Evolutionary conservation across 1,140 invertebrate genomes (phyloP), one percentile per base, ranked within the genome.

Genomic region (Orchestia grillus): DNA sequence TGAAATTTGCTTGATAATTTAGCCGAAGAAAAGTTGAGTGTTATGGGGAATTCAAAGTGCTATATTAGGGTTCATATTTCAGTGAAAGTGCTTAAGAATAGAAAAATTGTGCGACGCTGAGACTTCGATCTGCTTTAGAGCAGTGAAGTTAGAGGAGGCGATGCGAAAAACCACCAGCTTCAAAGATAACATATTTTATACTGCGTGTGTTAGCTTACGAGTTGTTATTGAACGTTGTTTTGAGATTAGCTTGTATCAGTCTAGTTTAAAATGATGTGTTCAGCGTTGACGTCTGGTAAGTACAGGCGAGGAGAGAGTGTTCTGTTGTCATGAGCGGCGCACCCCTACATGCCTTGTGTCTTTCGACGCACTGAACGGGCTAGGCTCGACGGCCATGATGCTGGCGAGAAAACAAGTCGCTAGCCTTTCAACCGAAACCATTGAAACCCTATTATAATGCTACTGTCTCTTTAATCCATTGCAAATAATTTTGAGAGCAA

Each of bases 81-180:
- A 45, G 92, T 94, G 92, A 94, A 94, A 94, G 92, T 94, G 92
- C 41, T 45, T n/a, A 11, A 47, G 44, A 94, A 94, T 94, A 44
- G 44, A 44, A 94, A 94, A 94, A 94, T 94, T 19, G 44, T 94
- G 92, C 92, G 44, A 94, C 92, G 44, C 92, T 47, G 92, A 45
- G 92, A 19, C 92, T 94, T 94, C 92, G 92, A 94, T 94, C 92
- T 94, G 92, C 92, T 94, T 94, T 94, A 94, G 92, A 94, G 92
- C 92, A 94, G 92, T 47, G 92, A 94, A 94, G 92, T 94, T 94
- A 45, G 44, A 94, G 88, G 88, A 91, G 92, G 41, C 44, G 92
- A 94, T 94, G 92, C 92, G 43, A 94, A 94, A 94, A 94, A 44
- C 23, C 44, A 42, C 92, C 92, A 94, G 43, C 43, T 44, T 94